phyloP scores from a whole-genome alignment of 2,113 vertebrate species.

The Nesogale talazaci region DNA sequence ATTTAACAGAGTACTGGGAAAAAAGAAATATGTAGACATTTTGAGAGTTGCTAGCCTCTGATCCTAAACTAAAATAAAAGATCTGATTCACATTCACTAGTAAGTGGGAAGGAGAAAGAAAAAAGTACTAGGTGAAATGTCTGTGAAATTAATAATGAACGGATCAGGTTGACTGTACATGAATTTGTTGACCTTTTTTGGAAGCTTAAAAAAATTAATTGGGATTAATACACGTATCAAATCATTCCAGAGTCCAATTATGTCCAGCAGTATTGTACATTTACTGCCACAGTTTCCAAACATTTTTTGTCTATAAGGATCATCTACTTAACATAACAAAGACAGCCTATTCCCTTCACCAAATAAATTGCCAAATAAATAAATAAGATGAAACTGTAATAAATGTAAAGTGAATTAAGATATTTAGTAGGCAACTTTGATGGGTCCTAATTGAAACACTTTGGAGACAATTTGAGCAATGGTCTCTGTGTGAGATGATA shows the following conservation, averaged over 20 bases:
- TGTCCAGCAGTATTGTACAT: no score
- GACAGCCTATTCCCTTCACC: neutral
- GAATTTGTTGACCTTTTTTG: neutral
- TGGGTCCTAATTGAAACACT: neutral
- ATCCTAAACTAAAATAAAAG: neutral
- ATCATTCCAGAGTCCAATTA: no score
- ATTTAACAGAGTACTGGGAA: neutral
- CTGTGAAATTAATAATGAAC: neutral
- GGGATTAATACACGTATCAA: no score
- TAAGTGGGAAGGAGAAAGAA: no score
- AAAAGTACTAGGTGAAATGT: neutral
- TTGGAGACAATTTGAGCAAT: neutral
- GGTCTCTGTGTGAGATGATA: neutral
- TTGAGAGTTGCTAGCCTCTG: neutral
- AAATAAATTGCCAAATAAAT: neutral
- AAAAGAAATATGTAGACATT: neutral
- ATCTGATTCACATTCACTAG: neutral
- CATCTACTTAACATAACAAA: no score
- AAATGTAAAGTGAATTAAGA: neutral
- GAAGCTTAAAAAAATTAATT: no score
- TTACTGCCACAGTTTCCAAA: no score
- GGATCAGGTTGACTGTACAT: neutral
- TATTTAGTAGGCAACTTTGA: neutral
- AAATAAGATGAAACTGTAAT: neutral
- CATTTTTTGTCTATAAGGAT: no score